Evolutionary conservation across 2,797 vertebrate genomes (phyloP), one percentile per base, ranked within the genome.

Genomic region (Neosilurus hyrtlii): DNA sequence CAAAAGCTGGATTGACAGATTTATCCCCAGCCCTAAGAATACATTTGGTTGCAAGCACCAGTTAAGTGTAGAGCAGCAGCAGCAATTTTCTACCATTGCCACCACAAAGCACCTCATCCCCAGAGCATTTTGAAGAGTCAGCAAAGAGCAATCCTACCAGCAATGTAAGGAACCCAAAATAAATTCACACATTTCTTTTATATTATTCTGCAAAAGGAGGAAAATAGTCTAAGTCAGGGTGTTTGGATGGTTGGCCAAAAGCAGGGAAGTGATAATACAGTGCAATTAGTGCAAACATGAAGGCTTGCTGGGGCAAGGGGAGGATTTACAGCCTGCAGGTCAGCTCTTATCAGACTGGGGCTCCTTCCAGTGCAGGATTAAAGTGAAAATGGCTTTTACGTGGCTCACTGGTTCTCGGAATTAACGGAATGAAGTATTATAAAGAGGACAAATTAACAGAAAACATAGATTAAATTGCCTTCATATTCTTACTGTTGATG

Each of bases 361-460:
- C 85, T 87, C 83, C 79, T 88, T 79, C 82, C 57, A 78, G 57
- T 63, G 59, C 52, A 57, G 86, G 86, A 87, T 86, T 87, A 86
- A 87, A 86, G 86, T 84, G 87, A 85, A 89, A 89, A 88, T 80
- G 86, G 84, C 81, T 89, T 89, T 88, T 86, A 86, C 84, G 86
- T 86, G 89, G 88, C 66, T 89, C 86, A 77, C 81, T 87, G 86
- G 54, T 81, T 85, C 84, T 56, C 72, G 76, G 82, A 88, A 87
- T 86, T 87, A 89, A 86, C 78, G 81, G 74, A 85, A 82, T 85
- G 82, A 84, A 77, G 88, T 89, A 63, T 68, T 83, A 85, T 72
- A 85, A 86, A 88, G 83, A 82, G 73, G 85, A 86, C 83, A 88
- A 79, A 85, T 80, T 71, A 86, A 87, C 79, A 82, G 84, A 85